These are phyloP conservation scores for Ariopsis seemanni DNA, from an alignment of 2,113 vertebrate species.

Conservation along the genomic window DNA sequence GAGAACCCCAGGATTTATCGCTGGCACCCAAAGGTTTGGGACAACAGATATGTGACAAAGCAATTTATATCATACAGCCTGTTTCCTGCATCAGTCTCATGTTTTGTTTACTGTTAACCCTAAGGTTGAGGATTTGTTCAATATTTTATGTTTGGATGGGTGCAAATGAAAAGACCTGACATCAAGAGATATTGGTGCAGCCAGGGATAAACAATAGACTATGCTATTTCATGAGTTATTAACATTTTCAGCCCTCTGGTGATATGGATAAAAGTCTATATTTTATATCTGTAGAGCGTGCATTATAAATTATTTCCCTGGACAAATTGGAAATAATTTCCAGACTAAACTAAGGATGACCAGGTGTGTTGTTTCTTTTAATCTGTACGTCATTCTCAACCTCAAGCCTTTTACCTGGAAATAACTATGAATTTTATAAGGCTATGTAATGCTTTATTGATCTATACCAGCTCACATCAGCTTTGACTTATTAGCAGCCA, in stretches of 20 bases:
- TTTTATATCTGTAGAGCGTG: background rate
- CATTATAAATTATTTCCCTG: constrained; percentile 18
- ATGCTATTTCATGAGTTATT: constrained; percentile 19
- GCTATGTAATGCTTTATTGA: constrained; percentile 33
- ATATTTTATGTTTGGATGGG: constrained; percentile 5
- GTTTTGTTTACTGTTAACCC: constrained; percentile 26
- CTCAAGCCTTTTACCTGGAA: background rate
- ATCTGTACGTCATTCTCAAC: constrained; percentile 22
- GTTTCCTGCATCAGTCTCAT: background rate
- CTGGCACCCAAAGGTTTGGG: background rate
- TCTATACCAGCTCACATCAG: constrained; percentile 17
- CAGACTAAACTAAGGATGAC: constrained; percentile 17
- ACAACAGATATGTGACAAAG: background rate
- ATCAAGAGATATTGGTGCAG: constrained; percentile 2
- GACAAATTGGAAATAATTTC: constrained; percentile 8
- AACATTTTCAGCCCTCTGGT: constrained; percentile 15
- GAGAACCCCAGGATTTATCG: background rate
- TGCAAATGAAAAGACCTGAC: constrained; percentile 1
- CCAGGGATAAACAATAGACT: background rate
- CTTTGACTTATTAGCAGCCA: constrained; percentile 35
- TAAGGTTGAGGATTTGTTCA: constrained; percentile 4
- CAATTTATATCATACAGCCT: background rate
- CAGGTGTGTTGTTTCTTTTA: constrained; percentile 16
- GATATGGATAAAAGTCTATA: constrained; percentile 8
- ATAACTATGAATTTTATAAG: constrained; percentile 14